These are phyloP conservation scores for Rhagoletis zephyria DNA, from an alignment of 1,140 invertebrate species.

Conservation along the genomic window DNA sequence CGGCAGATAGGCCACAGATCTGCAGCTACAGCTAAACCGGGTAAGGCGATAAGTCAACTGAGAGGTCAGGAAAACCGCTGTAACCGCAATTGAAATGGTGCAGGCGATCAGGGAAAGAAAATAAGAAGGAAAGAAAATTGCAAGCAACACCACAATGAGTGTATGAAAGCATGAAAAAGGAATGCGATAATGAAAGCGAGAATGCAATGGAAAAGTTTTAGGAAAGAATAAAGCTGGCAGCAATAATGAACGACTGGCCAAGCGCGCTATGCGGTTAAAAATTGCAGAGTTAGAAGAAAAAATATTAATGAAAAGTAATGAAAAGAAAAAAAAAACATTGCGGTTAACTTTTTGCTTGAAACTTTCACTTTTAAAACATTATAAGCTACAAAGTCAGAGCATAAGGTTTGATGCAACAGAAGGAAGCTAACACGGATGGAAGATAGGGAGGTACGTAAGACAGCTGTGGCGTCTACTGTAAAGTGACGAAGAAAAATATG, in stretches of 20 bases:
- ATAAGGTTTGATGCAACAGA: not conserved
- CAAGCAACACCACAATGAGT: not conserved
- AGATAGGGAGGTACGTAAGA: not conserved
- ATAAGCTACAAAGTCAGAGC: constrained; percentile 1
- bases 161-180: not conserved
- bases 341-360: constrained; percentile 16
- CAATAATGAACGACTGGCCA: not conserved
- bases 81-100: constrained; percentile 36
- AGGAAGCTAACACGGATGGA: not conserved
- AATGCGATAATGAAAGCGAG: not conserved
- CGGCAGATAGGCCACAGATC: not conserved
- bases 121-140: not conserved
- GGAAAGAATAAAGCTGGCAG: not conserved
- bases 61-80: constrained; percentile 44
- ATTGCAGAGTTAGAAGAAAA: not conserved
- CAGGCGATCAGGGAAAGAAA: not conserved
- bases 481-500: not conserved
- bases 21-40: not conserved
- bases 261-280: not conserved
- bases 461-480: not conserved
- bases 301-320: not conserved
- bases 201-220: not conserved
- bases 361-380: constrained; percentile 41
- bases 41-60: constrained; percentile 1
- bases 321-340: not conserved